Conservation (phyloP, 92 coral and sea anemone genomes). For the Epizoanthus stellaris region DNA sequence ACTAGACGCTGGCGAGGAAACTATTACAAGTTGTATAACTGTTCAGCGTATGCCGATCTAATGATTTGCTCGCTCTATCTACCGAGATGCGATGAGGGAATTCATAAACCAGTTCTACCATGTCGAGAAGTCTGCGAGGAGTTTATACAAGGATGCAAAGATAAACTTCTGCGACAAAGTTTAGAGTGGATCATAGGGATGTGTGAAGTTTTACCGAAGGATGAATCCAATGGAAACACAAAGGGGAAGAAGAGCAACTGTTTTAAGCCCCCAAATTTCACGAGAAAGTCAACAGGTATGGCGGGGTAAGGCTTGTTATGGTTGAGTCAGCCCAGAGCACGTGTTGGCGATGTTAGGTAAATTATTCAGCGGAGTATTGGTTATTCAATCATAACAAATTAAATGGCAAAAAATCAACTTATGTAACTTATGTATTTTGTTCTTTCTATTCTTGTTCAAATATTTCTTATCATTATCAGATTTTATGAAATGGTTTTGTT, state of each 20-base stretch:
- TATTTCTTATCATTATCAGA: no score
- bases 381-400: no score
- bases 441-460: no score
- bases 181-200: conserved; percentile 70
- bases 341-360: no score
- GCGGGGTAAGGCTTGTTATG: no score
- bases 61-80: conserved; percentile 57
- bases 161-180: conserved; percentile 1
- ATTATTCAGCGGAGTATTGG: no score
- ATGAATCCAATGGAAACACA: conserved; percentile 49
- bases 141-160: conserved; percentile 69
- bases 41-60: conserved; percentile 57
- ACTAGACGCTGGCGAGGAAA: background rate
- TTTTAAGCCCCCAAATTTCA: conserved; percentile 70
- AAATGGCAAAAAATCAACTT: no score
- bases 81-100: conserved; percentile 55
- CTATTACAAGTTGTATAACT: conserved; percentile 33
- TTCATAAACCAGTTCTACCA: conserved; percentile 59
- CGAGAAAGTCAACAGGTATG: conserved; percentile 27
- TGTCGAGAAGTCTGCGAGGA: conserved; percentile 82
- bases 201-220: conserved; percentile 60
- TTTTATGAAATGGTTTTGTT: no score
- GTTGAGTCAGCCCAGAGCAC: no score
- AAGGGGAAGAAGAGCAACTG: conserved; percentile 46
- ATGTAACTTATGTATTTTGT: no score